A percentile compares a stretch with the other conserved stretches of the same genome.
These are phyloP conservation scores for Perodicticus potto DNA, from an alignment of 2,797 vertebrate genomes.

Conservation along the genomic window DNA sequence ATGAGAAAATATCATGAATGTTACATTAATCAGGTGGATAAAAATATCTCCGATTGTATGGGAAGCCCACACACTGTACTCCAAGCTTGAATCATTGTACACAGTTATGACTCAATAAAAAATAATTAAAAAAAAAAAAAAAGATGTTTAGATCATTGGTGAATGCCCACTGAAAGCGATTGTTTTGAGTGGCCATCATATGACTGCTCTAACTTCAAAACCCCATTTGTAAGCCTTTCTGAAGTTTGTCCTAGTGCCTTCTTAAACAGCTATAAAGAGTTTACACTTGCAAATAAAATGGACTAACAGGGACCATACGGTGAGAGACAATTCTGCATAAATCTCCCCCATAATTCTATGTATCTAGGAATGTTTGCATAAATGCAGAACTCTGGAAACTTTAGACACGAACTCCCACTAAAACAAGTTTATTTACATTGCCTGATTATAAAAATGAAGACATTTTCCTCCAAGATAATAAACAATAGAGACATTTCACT, in stretches of 20 bases:
- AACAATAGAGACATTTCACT: neutral
- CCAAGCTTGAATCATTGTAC: too few relatives aligned
- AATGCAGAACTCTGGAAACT: neutral
- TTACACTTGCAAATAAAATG: neutral
- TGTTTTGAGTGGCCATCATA: neutral
- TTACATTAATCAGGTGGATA: too few relatives aligned
- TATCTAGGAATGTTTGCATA: neutral
- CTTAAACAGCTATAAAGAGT: neutral
- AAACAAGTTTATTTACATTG: constrained; percentile 38
- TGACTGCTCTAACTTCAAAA: neutral
- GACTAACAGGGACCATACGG: neutral
- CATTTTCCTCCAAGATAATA: neutral
- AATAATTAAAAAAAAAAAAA: too few relatives aligned
- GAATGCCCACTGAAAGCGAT: neutral
- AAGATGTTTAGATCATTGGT: too few relatives aligned
- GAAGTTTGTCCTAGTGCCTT: neutral
- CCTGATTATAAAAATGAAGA: neutral
- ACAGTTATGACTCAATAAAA: too few relatives aligned
- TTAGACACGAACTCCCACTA: neutral
- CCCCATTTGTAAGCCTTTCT: neutral
- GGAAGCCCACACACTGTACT: too few relatives aligned
- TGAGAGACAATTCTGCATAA: neutral
- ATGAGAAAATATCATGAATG: too few relatives aligned
- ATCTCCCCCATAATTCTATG: neutral
- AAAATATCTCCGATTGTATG: too few relatives aligned